A percentile compares a stretch with the other conserved stretches of the same genome.
Evolutionary conservation across 2,113 vertebrate genomes (phyloP).

Genomic region (Candoia aspera): DNA sequence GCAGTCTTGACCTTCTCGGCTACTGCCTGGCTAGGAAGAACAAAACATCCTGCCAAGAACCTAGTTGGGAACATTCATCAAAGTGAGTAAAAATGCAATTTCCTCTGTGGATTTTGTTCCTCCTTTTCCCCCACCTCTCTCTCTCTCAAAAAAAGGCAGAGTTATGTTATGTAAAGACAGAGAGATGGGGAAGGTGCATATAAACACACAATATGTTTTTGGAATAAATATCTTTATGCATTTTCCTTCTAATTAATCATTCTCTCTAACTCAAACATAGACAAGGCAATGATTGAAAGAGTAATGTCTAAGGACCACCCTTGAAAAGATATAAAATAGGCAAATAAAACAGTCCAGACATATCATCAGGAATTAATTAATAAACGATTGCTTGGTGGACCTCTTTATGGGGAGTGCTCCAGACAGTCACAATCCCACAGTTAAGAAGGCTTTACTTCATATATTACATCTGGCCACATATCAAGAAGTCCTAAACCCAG

Average conservation of each 20-base stretch:
- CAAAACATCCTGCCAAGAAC: constrained; percentile 27
- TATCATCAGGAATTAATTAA: background rate
- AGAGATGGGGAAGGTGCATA: too few relatives aligned
- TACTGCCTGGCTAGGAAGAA: constrained; percentile 36
- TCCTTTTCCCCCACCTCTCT: background rate
- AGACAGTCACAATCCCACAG: background rate
- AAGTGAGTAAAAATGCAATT: constrained; percentile 28
- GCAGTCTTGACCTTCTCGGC: constrained; percentile 37
- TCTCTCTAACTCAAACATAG: background rate
- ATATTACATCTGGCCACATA: too few relatives aligned
- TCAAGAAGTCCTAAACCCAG: background rate
- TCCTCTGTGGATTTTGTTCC: background rate
- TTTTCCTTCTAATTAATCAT: background rate
- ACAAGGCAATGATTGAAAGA: background rate
- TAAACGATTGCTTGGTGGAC: background rate
- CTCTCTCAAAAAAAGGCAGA: background rate
- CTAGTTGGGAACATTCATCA: constrained; percentile 18
- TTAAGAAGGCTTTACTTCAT: background rate
- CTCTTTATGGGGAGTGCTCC: background rate
- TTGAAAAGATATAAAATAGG: background rate
- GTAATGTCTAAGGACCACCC: too few relatives aligned
- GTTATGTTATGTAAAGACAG: background rate
- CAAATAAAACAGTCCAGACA: background rate
- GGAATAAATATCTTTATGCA: background rate
- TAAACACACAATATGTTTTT: background rate